A percentile compares a stretch with the other conserved stretches of the same genome.
These are phyloP conservation scores for Hydropotes inermis DNA, from an alignment of 2,113 vertebrate species.

Conservation along the genomic window DNA sequence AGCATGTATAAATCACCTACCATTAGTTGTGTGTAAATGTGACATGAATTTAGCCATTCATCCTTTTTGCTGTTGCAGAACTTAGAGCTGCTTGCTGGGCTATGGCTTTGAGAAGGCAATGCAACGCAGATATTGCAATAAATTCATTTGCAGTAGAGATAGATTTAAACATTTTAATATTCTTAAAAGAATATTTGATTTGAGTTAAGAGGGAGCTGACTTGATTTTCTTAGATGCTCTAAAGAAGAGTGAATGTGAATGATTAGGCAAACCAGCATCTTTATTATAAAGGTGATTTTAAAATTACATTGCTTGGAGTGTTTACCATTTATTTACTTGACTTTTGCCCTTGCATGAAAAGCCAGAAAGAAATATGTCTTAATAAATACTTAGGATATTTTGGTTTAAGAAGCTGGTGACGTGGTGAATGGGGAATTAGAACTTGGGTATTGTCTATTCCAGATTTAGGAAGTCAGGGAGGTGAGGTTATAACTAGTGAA, in stretches of 20 bases:
- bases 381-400: background rate
- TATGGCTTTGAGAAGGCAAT: background rate
- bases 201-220: background rate
- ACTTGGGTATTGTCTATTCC: background rate
- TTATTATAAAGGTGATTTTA: background rate
- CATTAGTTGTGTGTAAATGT: background rate
- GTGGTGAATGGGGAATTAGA: background rate
- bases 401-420: background rate
- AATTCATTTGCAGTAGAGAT: background rate
- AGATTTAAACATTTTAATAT: background rate
- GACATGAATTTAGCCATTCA: background rate
- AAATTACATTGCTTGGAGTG: background rate
- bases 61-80: background rate
- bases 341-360: slow-evolving; percentile 21
- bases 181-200: slow-evolving; percentile 14
- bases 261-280: background rate
- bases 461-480: background rate
- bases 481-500: background rate
- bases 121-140: background rate
- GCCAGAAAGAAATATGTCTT: background rate
- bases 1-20: background rate
- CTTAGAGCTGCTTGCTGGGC: background rate
- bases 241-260: background rate
- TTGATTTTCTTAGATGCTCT: background rate
- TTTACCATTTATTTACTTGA: slow-evolving; percentile 16